Evolutionary conservation across 2,888 invertebrate species (phyloP).

Genomic region (Willowsia nigromaculata): DNA sequence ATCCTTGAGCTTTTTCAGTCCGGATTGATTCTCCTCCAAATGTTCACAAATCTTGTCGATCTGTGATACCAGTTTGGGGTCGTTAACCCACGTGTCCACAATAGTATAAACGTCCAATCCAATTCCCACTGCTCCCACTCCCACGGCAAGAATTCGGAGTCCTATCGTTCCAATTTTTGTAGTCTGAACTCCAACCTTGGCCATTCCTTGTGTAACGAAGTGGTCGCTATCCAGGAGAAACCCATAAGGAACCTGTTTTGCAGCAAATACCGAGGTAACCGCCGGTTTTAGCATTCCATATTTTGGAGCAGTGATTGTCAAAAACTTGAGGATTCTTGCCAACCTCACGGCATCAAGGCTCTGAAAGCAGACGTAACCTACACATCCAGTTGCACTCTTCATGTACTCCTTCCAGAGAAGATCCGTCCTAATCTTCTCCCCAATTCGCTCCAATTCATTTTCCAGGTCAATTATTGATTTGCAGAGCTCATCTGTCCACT

Average conservation of each 20-base stretch:
- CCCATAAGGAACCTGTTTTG: neutral
- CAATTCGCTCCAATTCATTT: neutral
- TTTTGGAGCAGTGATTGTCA: neutral
- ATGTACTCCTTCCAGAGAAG: neutral
- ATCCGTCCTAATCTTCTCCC: neutral
- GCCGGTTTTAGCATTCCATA: neutral
- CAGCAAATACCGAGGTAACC: neutral
- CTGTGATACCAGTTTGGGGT: neutral
- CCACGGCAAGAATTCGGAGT: neutral
- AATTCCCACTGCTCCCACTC: neutral
- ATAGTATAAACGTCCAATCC: neutral
- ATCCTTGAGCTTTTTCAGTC: too few species aligned
- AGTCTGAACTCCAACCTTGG: neutral
- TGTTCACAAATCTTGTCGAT: neutral
- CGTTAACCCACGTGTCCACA: constrained; percentile 6
- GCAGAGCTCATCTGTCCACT: neutral
- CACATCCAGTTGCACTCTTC: too few species aligned
- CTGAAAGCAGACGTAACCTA: too few species aligned
- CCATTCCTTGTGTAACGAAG: too few species aligned
- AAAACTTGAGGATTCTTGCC: neutral
- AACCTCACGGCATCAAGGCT: neutral
- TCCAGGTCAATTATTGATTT: neutral
- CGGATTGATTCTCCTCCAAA: too few species aligned
- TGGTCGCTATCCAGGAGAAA: too few species aligned
- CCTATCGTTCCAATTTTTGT: neutral